These are phyloP conservation scores for Epistrophella euchroma DNA, from an alignment of 2,888 invertebrate genomes.

Conservation along the genomic window DNA sequence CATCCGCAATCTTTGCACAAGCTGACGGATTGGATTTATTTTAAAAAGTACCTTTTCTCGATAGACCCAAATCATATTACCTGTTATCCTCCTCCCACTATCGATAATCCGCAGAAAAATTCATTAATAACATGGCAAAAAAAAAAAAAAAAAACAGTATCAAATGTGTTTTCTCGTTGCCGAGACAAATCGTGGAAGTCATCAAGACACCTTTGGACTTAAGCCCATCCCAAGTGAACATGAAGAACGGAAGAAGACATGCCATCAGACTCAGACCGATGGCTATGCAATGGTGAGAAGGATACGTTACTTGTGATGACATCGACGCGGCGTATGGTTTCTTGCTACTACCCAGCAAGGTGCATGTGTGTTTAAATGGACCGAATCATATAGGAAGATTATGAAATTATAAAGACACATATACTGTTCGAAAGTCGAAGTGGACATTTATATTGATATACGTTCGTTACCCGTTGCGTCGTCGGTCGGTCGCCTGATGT, in stretches of 20 bases:
- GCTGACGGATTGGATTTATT: conserved; percentile 51
- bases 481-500: conserved; percentile 24
- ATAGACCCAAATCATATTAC: conserved; percentile 73
- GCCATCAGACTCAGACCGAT: conserved; percentile 44
- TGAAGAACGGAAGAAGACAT: conserved; percentile 69
- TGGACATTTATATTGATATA: conserved; percentile 63
- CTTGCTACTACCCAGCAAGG: conserved; percentile 2
- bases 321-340: conserved; percentile 50
- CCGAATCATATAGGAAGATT: conserved; percentile 32
- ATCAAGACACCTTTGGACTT: conserved; percentile 64
- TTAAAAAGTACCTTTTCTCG: conserved; percentile 45
- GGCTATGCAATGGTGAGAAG: conserved; percentile 9
- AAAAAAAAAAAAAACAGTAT: conserved; percentile 22
- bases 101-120: conserved; percentile 71
- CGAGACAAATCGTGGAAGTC: conserved; percentile 48
- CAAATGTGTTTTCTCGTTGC: conserved; percentile 5
- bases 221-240: conserved; percentile 54
- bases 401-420: conserved; percentile 60
- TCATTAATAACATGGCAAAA: conserved; percentile 62
- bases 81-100: conserved; percentile 72
- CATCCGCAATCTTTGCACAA: conserved; percentile 49
- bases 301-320: conserved; percentile 54
- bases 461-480: conserved; percentile 12
- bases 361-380: conserved; percentile 19
- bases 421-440: conserved; percentile 28